Evolutionary conservation across 2,797 vertebrate species (phyloP), one percentile per base, ranked within the genome.

Genomic region (Heterohyrax brucei): DNA sequence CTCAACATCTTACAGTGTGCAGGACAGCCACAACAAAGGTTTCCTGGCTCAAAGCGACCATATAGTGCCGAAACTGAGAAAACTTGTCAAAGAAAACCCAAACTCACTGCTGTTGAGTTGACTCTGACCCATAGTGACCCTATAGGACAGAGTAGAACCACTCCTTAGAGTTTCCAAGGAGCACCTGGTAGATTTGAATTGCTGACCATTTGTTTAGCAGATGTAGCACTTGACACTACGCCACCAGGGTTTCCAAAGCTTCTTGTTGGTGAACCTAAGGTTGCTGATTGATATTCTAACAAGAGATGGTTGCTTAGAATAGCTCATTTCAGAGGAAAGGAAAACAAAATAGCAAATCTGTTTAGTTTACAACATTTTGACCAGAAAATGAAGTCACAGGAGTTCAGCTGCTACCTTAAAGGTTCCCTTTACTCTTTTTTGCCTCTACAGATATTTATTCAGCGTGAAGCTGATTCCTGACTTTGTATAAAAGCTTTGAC

Each of bases 291-390:
- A 78, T 9, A 62, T 6, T 14, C 24, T 64, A 33, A 39, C 75
- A 83, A 84, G 80, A 92, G 39, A 73, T 39, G 53, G 8, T 87
- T 94, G 19, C 50, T 83, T 89, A 70, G 61, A 83, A 92, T 83
- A 61, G 56, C 70, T 92, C 30, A 76, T 77, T 33, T 84, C 66
- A 64, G 33, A 89, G 33, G 62, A 85, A 87, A 84, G 21, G 68
- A 73, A 92, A 95, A 48, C 7, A 72, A 95, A 90, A 48, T 61
- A 85, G 10, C 56, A 82, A 72, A 85, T 75, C 33, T 50, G 14
- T 80, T 93, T 30, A 10, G 30, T 10, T 76, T 59, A 48, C 44
- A 93, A 86, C 44, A 70, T 93, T 83, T 87, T 30, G 39, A 87
- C n/a, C 64, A 83, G 73, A 78, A 91, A 86, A 79, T n/a, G 24